Evolutionary conservation across 2,797 vertebrate genomes (phyloP).

Genomic region (Apodemus agrarius): DNA sequence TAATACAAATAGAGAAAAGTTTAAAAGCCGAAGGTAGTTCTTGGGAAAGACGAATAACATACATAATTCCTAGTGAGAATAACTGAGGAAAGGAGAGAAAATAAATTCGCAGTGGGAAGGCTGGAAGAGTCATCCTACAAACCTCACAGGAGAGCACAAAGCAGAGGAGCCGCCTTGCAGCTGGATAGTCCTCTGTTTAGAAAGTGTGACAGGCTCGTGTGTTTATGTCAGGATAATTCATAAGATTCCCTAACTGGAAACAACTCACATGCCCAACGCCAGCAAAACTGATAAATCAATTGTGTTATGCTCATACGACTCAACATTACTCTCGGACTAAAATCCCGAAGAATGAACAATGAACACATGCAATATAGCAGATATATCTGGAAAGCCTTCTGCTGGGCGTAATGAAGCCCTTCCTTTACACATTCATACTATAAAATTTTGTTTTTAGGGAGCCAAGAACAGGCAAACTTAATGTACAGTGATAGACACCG

Average conservation of each 20-base stretch:
- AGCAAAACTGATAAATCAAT: not conserved
- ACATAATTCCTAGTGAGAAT: constrained; percentile 19
- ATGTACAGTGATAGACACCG: constrained; percentile 6
- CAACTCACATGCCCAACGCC: not conserved
- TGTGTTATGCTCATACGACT: not conserved
- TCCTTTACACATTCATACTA: not conserved
- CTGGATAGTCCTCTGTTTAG: not conserved
- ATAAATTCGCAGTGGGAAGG: not conserved
- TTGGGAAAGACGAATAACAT: constrained; percentile 50
- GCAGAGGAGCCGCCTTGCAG: not conserved
- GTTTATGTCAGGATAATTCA: constrained; percentile 17
- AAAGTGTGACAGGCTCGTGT: not conserved
- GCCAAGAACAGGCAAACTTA: constrained; percentile 14
- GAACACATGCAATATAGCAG: not conserved
- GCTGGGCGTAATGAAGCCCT: not conserved
- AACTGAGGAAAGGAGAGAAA: constrained; percentile 36
- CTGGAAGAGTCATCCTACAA: not conserved
- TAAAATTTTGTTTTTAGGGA: constrained; percentile 35
- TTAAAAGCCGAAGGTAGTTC: constrained; percentile 1
- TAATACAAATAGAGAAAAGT: not conserved
- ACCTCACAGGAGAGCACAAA: not conserved
- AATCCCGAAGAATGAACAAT: not conserved
- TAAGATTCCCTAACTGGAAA: constrained; percentile 39
- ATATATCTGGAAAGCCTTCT: not conserved
- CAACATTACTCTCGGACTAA: not conserved